phyloP scores from a whole-genome alignment of 2,113 vertebrate genomes.

The Ctenodactylus gundi region DNA sequence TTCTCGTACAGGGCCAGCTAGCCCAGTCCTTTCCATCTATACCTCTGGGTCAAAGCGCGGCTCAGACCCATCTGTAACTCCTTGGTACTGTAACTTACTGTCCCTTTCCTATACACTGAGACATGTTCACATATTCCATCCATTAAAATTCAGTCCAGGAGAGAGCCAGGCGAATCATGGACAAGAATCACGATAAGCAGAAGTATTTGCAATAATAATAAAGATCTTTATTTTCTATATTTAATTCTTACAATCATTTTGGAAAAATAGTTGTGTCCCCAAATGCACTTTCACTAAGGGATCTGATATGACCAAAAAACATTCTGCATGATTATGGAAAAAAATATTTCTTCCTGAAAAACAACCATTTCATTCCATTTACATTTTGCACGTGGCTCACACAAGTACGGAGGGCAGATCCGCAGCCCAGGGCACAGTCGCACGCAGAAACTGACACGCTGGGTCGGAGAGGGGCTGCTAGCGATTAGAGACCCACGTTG shows the following conservation, averaged over 20 bases:
- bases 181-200: slow-evolving; percentile 68
- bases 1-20: too few species aligned
- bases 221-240: slow-evolving; percentile 85
- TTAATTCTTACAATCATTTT: slow-evolving; percentile 83
- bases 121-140: too few species aligned
- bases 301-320: slow-evolving; percentile 74
- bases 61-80: too few species aligned
- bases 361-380: neutral
- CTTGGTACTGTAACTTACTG: too few species aligned
- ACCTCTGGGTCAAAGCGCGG: too few species aligned
- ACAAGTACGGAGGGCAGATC: neutral
- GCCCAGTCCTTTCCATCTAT: too few species aligned
- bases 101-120: too few species aligned
- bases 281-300: slow-evolving; percentile 75
- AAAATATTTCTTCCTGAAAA: slow-evolving; percentile 37
- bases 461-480: slow-evolving; percentile 7
- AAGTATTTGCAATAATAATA: slow-evolving; percentile 81
- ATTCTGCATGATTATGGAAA: slow-evolving; percentile 19
- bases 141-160: too few species aligned
- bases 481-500: slow-evolving; percentile 33
- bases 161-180: neutral
- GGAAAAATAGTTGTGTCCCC: slow-evolving; percentile 83
- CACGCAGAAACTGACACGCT: neutral
- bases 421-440: neutral
- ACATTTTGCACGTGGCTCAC: neutral